phyloP scores from a whole-genome alignment of 2,888 invertebrate species.

The Ethmia dodecea region DNA sequence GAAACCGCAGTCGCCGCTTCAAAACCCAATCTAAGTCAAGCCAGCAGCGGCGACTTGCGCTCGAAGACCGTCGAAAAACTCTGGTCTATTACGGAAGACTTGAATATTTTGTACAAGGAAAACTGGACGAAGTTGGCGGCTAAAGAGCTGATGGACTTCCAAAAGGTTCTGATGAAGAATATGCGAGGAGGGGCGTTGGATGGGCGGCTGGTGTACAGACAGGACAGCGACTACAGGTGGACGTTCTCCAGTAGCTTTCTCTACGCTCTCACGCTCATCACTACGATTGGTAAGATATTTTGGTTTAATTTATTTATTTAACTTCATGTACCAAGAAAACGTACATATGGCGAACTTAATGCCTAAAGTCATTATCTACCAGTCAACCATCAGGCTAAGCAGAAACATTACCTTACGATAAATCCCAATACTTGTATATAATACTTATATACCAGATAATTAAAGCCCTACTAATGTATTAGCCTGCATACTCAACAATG shows the following conservation, averaged over 20 bases:
- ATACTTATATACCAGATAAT: no score
- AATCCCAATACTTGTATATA: no score
- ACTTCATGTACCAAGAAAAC: no score
- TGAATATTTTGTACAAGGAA: conserved; percentile 92
- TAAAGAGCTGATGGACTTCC: conserved; percentile 91
- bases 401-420: no score
- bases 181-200: conserved; percentile 52
- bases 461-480: no score
- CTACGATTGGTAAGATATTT: conserved; percentile 90
- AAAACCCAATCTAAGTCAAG: conserved; percentile 77
- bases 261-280: conserved; percentile 95
- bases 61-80: conserved; percentile 86
- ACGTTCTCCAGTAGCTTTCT: conserved; percentile 94
- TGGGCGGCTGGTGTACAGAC: conserved; percentile 35
- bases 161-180: conserved; percentile 79
- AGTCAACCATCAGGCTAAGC: no score
- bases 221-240: conserved; percentile 83
- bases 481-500: no score
- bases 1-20: conserved; percentile 82
- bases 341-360: no score
- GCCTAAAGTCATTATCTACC: no score
- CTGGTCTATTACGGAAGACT: conserved; percentile 91
- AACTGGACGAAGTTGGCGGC: conserved; percentile 95
- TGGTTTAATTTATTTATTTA: no score
- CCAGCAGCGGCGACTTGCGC: conserved; percentile 76